phyloP scores from a whole-genome alignment of 2,113 vertebrate genomes.

The Alethe diademata region DNA sequence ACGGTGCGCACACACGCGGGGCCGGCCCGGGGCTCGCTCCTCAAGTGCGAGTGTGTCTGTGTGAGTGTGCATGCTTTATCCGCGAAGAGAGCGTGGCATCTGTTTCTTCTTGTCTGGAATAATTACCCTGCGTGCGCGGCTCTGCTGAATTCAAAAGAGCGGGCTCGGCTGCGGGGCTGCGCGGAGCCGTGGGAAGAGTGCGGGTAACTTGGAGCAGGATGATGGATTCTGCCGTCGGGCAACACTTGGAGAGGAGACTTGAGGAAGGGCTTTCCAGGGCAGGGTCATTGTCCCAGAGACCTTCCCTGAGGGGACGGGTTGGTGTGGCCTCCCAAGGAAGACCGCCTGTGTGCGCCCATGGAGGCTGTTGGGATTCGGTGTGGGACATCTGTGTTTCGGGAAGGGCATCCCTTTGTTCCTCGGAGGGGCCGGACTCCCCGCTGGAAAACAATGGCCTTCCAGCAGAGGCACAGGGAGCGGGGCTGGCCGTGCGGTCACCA shows the following conservation, averaged over 20 bases:
- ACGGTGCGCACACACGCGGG: neutral
- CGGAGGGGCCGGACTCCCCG: neutral
- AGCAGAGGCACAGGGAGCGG: neutral
- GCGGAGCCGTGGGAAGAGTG: neutral
- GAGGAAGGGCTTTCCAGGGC: neutral
- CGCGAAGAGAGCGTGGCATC: slow-evolving; percentile 2
- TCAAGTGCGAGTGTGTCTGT: neutral
- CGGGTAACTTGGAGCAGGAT: slow-evolving; percentile 9
- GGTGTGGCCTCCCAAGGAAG: neutral
- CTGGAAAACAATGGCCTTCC: neutral
- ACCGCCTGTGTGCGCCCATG: neutral
- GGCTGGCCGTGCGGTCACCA: neutral
- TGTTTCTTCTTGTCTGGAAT: slow-evolving; percentile 7
- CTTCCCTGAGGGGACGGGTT: neutral
- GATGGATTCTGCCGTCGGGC: neutral
- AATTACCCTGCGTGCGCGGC: neutral
- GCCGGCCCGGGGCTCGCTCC: neutral
- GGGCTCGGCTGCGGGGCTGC: neutral
- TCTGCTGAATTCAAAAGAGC: neutral
- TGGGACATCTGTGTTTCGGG: slow-evolving; percentile 12
- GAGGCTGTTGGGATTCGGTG: neutral
- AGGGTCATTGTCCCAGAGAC: neutral
- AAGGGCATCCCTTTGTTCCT: slow-evolving; percentile 34
- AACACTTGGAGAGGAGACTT: neutral
- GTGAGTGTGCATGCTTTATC: neutral